These are phyloP conservation scores for Lepilemur septentrionalis DNA, from an alignment of 2,797 vertebrate genomes.

Conservation along the genomic window DNA sequence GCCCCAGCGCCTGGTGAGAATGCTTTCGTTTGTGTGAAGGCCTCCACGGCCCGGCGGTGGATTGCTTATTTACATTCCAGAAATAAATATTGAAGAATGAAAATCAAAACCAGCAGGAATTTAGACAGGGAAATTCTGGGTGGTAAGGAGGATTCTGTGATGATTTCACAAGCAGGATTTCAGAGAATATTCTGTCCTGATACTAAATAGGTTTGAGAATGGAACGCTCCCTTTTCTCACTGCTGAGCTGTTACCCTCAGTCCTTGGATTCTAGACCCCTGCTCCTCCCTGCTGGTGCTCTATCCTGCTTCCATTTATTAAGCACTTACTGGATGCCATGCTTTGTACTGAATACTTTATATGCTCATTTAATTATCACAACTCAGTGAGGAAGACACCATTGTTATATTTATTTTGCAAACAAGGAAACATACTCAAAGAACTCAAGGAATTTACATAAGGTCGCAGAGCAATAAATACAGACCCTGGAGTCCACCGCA, in stretches of 20 bases:
- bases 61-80: slow-evolving; percentile 55
- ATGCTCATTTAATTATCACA: not conserved
- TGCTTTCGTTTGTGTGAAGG: not conserved
- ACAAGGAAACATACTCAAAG: not conserved
- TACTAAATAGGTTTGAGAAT: not conserved
- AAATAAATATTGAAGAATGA: slow-evolving; percentile 56
- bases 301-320: not conserved
- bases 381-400: not conserved
- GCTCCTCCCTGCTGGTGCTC: not conserved
- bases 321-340: not conserved
- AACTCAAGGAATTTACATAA: not conserved
- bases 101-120: slow-evolving; percentile 48
- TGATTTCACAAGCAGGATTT: not conserved
- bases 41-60: not conserved
- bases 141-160: not conserved
- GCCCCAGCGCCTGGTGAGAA: not conserved
- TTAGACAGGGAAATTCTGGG: not conserved
- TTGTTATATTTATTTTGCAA: not conserved
- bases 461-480: not conserved
- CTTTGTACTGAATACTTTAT: not conserved
- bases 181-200: not conserved
- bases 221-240: not conserved
- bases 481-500: not conserved
- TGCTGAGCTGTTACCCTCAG: rapidly evolving
- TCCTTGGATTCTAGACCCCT: not conserved